These are phyloP conservation scores for Alethe diademata DNA, from an alignment of 2,113 vertebrate genomes.

Conservation along the genomic window DNA sequence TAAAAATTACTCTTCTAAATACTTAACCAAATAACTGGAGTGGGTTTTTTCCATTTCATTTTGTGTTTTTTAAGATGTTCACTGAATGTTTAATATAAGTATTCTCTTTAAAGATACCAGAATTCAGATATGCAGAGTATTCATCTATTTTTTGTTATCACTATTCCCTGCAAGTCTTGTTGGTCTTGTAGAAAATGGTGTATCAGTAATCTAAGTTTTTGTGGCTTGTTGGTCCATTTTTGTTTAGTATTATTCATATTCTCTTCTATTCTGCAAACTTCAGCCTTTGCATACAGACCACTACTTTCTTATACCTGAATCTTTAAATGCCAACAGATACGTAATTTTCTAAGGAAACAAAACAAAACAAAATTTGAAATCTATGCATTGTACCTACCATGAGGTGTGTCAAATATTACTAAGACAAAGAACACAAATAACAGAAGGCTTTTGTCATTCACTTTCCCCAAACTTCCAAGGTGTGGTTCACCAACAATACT, in stretches of 20 bases:
- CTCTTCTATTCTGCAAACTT: neutral
- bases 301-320: neutral
- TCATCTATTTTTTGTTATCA: slow-evolving; percentile 51
- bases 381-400: neutral
- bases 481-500: neutral
- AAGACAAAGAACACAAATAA: neutral
- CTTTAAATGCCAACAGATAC: neutral
- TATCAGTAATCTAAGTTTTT: slow-evolving; percentile 24
- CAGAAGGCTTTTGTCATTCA: neutral
- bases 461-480: neutral
- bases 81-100: slow-evolving; percentile 58
- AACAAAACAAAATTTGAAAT: neutral
- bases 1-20: slow-evolving; percentile 46
- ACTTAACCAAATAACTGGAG: slow-evolving; percentile 9
- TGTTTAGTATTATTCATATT: neutral
- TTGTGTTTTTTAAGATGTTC: neutral
- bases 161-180: slow-evolving; percentile 16
- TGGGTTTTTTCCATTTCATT: neutral
- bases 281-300: neutral
- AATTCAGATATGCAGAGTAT: slow-evolving; percentile 51
- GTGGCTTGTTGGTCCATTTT: neutral
- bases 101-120: slow-evolving; percentile 50
- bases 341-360: neutral
- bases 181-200: neutral
- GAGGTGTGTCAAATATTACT: neutral